A percentile compares a stretch with the other conserved stretches of the same genome.
These are phyloP conservation scores for Cryptosula pallasiana DNA, from an alignment of 2,888 invertebrate genomes.

Conservation along the genomic window DNA sequence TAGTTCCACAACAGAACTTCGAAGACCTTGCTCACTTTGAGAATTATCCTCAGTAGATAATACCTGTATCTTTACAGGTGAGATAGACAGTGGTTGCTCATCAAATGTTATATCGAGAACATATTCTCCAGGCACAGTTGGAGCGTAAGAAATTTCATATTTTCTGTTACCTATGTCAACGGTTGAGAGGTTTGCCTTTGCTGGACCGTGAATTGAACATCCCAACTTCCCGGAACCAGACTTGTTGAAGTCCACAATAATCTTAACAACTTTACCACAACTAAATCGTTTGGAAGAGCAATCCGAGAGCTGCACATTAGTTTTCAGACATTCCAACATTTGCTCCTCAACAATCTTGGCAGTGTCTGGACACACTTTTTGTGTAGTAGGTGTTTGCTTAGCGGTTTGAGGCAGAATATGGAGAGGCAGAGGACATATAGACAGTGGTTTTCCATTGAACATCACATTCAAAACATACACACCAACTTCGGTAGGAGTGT, in stretches of 20 bases:
- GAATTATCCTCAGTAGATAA: neutral
- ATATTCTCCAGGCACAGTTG: slow-evolving; percentile 94
- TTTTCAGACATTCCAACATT: slow-evolving; percentile 56
- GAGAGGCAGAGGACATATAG: slow-evolving; percentile 43
- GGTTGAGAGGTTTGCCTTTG: slow-evolving; percentile 96
- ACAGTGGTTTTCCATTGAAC: slow-evolving; percentile 61
- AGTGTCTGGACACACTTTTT: neutral
- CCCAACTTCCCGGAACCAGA: slow-evolving; percentile 87
- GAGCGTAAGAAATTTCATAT: slow-evolving; percentile 88
- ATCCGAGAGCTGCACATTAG: slow-evolving; percentile 69
- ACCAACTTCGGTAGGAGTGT: slow-evolving; percentile 60
- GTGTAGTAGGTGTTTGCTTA: neutral
- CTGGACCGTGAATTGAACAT: slow-evolving; percentile 94
- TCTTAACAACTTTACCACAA: slow-evolving; percentile 60
- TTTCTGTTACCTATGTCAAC: slow-evolving; percentile 90
- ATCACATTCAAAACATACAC: slow-evolving; percentile 77
- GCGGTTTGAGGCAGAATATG: neutral
- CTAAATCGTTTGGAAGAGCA: slow-evolving; percentile 62
- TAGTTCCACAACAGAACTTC: too few relatives aligned
- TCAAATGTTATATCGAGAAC: slow-evolving; percentile 66
- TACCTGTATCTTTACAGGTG: neutral
- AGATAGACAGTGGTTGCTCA: neutral
- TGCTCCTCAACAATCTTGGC: neutral
- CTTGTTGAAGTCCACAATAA: slow-evolving; percentile 47
- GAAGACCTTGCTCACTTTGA: neutral